phyloP scores from a whole-genome alignment of 2,888 invertebrate species.

The Nezara viridula region DNA sequence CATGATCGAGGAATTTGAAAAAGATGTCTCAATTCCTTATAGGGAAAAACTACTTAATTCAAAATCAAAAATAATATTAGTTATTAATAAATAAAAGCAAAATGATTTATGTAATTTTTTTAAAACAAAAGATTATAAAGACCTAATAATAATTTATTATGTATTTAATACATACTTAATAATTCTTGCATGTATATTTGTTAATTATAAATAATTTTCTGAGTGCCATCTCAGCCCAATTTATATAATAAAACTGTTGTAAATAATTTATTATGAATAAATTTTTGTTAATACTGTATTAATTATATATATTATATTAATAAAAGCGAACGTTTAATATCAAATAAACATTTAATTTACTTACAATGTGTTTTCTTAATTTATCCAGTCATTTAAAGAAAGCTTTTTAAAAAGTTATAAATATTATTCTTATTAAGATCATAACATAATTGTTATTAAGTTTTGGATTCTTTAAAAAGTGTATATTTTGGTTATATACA shows the following conservation, averaged over 20 bases:
- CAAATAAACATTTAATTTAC: slow-evolving; percentile 56
- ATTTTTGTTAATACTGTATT: slow-evolving; percentile 57
- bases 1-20: neutral
- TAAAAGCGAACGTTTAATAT: slow-evolving; percentile 31
- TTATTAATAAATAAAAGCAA: neutral
- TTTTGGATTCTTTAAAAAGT: no score
- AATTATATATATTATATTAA: slow-evolving; percentile 21
- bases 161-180: slow-evolving; percentile 40
- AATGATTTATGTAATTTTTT: slow-evolving; percentile 39
- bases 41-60: slow-evolving; percentile 1
- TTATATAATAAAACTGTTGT: slow-evolving; percentile 48
- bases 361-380: slow-evolving; percentile 14
- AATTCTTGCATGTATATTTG: slow-evolving; percentile 48
- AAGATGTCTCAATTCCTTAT: neutral
- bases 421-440: no score
- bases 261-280: slow-evolving; percentile 40
- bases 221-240: slow-evolving; percentile 55
- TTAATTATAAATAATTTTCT: slow-evolving; percentile 51
- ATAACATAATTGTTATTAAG: no score
- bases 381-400: neutral
- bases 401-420: no score
- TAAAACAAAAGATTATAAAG: slow-evolving; percentile 17
- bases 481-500: no score
- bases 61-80: slow-evolving; percentile 47
- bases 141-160: slow-evolving; percentile 17